These are phyloP conservation scores for Cranoglanis bouderius DNA, from an alignment of 2,113 vertebrate species.

Conservation along the genomic window DNA sequence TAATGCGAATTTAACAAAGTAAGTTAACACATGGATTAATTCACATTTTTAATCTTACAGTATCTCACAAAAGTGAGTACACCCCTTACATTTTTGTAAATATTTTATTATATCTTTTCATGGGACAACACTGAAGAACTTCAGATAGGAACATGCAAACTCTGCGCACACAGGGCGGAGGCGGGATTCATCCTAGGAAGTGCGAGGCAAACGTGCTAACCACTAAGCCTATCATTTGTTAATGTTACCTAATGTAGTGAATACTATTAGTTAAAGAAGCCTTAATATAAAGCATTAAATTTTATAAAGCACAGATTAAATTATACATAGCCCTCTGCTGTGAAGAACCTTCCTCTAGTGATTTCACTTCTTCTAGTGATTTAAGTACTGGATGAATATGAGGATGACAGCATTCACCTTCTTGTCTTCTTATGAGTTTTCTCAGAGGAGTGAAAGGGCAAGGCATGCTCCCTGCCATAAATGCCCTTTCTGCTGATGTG, in stretches of 20 bases:
- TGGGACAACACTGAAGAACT: too few relatives aligned
- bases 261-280: neutral
- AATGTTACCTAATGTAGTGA: neutral
- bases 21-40: too few relatives aligned
- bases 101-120: too few relatives aligned
- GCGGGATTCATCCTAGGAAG: too few relatives aligned
- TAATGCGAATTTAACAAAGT: too few relatives aligned
- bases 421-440: neutral
- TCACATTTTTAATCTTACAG: too few relatives aligned
- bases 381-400: neutral
- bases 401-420: neutral
- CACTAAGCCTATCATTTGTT: neutral
- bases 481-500: slow-evolving; percentile 45
- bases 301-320: neutral
- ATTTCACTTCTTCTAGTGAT: too few relatives aligned
- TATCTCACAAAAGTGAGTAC: too few relatives aligned
- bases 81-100: too few relatives aligned
- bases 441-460: neutral
- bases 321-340: neutral
- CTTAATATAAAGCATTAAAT: neutral
- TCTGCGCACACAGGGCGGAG: too few relatives aligned
- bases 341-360: neutral
- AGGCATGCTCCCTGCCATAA: slow-evolving; percentile 4
- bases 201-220: too few relatives aligned
- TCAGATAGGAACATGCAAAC: too few relatives aligned